These are phyloP conservation scores for Eurytoma adleriae DNA, from an alignment of 2,888 invertebrate genomes.

Conservation along the genomic window DNA sequence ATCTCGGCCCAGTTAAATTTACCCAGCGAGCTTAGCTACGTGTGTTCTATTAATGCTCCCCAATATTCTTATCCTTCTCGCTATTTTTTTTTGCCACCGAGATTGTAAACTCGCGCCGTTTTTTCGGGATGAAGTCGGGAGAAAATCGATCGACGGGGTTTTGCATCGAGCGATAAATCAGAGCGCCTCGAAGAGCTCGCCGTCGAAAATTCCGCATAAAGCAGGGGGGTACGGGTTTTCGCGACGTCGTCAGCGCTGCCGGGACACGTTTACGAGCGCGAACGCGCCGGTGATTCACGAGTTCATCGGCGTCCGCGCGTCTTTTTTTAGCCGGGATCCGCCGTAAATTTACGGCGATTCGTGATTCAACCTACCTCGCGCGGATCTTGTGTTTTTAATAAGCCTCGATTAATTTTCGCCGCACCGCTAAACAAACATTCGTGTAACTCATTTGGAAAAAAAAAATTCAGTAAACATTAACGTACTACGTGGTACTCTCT, in stretches of 20 bases:
- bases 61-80: background rate
- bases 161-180: background rate
- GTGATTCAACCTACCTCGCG: too few species aligned
- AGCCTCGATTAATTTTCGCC: too few species aligned
- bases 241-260: background rate
- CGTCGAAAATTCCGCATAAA: background rate
- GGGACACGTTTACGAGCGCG: slow-evolving; percentile 14
- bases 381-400: too few species aligned
- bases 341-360: slow-evolving; percentile 56
- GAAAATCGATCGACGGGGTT: background rate
- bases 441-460: too few species aligned
- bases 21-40: background rate
- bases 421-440: too few species aligned
- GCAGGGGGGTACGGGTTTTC: background rate
- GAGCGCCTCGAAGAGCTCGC: background rate
- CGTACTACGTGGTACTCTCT: too few species aligned
- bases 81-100: background rate
- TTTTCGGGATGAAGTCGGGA: background rate
- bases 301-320: slow-evolving; percentile 50
- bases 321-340: slow-evolving; percentile 8
- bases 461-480: too few species aligned
- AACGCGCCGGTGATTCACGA: slow-evolving; percentile 55
- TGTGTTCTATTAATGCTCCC: background rate
- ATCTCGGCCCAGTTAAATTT: slow-evolving; percentile 29
- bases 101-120: background rate